Percentiles rank a stretch among this genome's conserved stretches.
phyloP scores from a whole-genome alignment of 1,140 invertebrate species.

The Atta texana region DNA sequence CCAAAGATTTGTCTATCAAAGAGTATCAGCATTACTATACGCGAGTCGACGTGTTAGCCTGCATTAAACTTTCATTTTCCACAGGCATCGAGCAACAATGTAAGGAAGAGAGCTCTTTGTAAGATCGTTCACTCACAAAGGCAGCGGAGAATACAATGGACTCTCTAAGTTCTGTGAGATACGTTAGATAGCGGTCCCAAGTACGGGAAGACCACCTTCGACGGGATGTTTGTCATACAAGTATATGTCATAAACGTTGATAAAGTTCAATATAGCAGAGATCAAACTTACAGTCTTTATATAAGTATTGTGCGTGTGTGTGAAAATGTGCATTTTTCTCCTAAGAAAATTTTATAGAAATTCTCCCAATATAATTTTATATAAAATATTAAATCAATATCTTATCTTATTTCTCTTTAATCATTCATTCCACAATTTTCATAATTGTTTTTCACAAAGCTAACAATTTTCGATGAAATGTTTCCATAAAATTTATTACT shows the following conservation, averaged over 20 bases:
- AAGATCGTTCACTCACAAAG: conserved; percentile 68
- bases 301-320: not conserved
- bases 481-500: not conserved
- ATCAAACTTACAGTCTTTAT: not conserved
- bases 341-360: not conserved
- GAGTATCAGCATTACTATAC: not conserved
- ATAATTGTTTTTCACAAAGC: not conserved
- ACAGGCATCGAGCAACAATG: conserved; percentile 73
- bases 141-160: conserved; percentile 65
- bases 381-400: not conserved
- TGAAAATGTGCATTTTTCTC: not conserved
- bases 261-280: conserved; percentile 54
- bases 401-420: not conserved
- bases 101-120: conserved; percentile 68
- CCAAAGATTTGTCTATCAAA: conserved; percentile 34
- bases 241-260: conserved; percentile 53
- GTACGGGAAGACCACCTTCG: conserved; percentile 52
- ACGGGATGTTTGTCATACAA: conserved; percentile 51
- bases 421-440: not conserved
- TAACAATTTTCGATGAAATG: not conserved
- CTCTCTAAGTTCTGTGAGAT: conserved; percentile 52
- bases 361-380: not conserved
- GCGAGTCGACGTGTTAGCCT: conserved; percentile 27
- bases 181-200: conserved; percentile 42
- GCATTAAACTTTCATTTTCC: conserved; percentile 81